Evolutionary conservation across 2,888 invertebrate genomes (phyloP), one percentile per base, ranked within the genome.

Genomic region (Temnothorax ravouxi): DNA sequence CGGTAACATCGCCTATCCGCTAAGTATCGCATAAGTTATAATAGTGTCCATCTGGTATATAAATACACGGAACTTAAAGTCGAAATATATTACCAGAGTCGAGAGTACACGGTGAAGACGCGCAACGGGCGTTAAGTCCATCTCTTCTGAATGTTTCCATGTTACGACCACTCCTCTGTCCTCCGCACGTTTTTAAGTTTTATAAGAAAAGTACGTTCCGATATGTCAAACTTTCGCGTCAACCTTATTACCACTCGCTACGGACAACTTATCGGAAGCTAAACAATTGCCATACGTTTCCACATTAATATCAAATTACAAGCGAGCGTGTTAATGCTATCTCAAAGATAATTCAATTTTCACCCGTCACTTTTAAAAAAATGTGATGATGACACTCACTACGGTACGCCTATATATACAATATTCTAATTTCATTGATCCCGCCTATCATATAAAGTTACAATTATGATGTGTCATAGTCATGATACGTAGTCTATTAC

Each of bases 361-460:
- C 5, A n/a, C 13, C 3, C 13, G 25, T 71, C 84, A 81, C 85
- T 88, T 76, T 54, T 83, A 38, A 64, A 61, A 72, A 85, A 74
- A 86, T 77, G 79, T 86, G 84, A 85, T 84, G 75, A 88, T 83
- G 85, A 86, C 72, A 64, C 61, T 66, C 61, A 84, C 66, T 85
- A 81, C 81, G 75, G 69, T 84, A 84, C 80, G 79, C 83, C 87
- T 91, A 91, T 93, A 94, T 94, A 90, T 93, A 94, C 93, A 93
- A 91, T 92, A 92, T 90, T 84, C 91, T 92, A 92, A 86, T 91
- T 92, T 93, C 90, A 93, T 94, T 93, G 94, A 94, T 94, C 93
- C 94, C 93, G 89, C 92, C 92, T 94, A 93, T 92, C 91, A 92
- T 93, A 92, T 93, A 93, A 92, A 93, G 89, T 94, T 94, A 94